Base-by-base conservation (phyloP, 2,113 vertebrate genomes). In the Pelusios castaneus region DNA sequence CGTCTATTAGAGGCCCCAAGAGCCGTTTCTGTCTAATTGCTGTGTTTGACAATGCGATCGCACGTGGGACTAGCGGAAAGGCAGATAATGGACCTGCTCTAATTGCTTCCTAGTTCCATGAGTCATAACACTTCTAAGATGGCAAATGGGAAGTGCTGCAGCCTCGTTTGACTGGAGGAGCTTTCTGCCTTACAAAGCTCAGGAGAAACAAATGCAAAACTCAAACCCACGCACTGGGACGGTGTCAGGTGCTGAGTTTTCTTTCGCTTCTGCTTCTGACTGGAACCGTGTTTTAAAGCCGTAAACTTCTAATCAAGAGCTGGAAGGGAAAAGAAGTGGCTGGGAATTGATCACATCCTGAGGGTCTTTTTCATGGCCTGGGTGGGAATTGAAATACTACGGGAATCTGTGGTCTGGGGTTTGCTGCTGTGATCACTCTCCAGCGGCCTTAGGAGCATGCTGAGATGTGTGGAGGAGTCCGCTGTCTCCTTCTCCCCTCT, bases 1-100 rank as follows among this genome's bases (percentile, higher is more conserved):
- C 88, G 91, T 95, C 94, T 96, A 88, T 93, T 92, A 95, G 88
- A 94, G 94, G 90, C 60, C 96, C 89, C 97, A 5, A 4, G 96
- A 96, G 97, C 86, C 96, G 92, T 96, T 97, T 97, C 95, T 80
- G 95, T 91, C 96, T 96, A 96, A 97, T 97, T 96, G 96, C 93
- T 89, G 8, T 90, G 84, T 96, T 95, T 96, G 96, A 96, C 97
- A 97, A 89, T 27, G 92, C 0, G 2, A 27, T 91, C 25, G 56
- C 96, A 84, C 80, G 5, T 87, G 93, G 95, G 96, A 96, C 90
- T 19, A 3, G 94, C 1, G 45, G 88, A 90, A 92, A 94, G 91
- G 86, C 89, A 92, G 96, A 95, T 97, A 97, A 97, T 95, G 97
- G 96, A 94, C 91, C 96, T 81, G 4, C 91, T 94, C 93, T 96